phyloP scores from a whole-genome alignment of 2,888 invertebrate species.

The Stegophylla sp. region DNA sequence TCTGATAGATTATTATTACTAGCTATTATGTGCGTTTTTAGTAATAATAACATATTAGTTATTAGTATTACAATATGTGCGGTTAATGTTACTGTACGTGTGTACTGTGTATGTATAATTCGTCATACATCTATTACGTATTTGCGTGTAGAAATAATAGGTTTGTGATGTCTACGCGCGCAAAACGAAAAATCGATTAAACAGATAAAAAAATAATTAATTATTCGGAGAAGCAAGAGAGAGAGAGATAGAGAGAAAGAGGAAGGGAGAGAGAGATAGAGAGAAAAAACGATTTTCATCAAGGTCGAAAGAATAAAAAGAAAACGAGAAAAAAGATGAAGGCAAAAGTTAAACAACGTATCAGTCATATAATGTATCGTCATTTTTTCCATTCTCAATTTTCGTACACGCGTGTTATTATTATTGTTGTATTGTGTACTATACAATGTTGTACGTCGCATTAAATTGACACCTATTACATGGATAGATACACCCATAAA shows the following conservation, averaged over 20 bases:
- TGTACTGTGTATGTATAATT: too few species aligned
- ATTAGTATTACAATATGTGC: background rate
- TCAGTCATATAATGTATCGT: background rate
- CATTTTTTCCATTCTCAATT: background rate
- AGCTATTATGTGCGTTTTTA: too few species aligned
- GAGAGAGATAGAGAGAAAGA: background rate
- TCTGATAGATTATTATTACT: background rate
- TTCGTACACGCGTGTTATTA: background rate
- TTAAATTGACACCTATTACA: background rate
- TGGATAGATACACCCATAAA: background rate
- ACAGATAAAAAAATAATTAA: conserved; percentile 30
- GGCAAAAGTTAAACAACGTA: conserved; percentile 21
- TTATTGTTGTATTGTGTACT: too few species aligned
- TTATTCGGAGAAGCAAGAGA: background rate
- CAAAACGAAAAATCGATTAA: conserved; percentile 24
- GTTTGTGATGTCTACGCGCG: background rate
- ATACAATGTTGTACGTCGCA: too few species aligned
- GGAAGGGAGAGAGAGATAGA: too few species aligned
- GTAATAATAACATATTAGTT: too few species aligned
- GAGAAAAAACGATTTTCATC: background rate
- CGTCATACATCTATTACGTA: too few species aligned
- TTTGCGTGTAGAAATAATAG: background rate
- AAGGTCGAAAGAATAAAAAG: background rate
- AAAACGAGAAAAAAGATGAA: background rate
- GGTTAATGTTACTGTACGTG: background rate